Evolutionary conservation across 2,797 vertebrate species (phyloP), one percentile per base, ranked within the genome.

Genomic region (Mallotus villosus): DNA sequence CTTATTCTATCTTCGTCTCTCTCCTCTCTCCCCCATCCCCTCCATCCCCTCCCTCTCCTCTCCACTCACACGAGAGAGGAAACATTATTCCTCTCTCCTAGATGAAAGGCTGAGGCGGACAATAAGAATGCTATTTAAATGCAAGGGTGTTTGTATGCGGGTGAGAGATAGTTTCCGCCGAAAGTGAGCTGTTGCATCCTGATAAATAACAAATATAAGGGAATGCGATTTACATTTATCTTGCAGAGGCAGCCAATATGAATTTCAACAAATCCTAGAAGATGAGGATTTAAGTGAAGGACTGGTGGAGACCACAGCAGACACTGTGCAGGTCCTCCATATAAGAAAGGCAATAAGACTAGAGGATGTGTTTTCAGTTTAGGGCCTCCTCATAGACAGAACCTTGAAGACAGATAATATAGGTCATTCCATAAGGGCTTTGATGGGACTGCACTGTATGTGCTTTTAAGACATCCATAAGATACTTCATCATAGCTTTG

Each of bases 171-270:
- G 77, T 93, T 92, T 89, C 89, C 87, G 91, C 91, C 88, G 91
- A 92, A 92, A 93, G 89, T 91, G 91, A 92, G 91, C 91, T 92
- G 92, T 90, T 91, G 92, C 92, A 88, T 92, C 91, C 92, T 91
- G 92, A 93, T 92, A 92, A 93, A 93, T 92, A 92, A 84, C 78
- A 88, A 92, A 94, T 93, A 93, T 93, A 91, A 90, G 88, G 90
- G 88, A 93, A 92, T 90, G 89, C 89, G 92, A 93, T 92, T 93
- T 93, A 89, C 93, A 93, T 93, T 94, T 92, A 92, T 94, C 93
- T 94, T 90, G 91, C 91, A 87, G 68, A 94, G 87, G 94, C 94
- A 95, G 94, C 93, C 94, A 94, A 94, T 94, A 94, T 95, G 93
- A 91, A 88, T 92, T 93, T 93, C 88, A 89, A 92, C 88, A 89